A percentile compares a stretch with the other conserved stretches of the same genome.
phyloP scores from a whole-genome alignment of 1,140 invertebrate species.

The Platorchestia sp. region DNA sequence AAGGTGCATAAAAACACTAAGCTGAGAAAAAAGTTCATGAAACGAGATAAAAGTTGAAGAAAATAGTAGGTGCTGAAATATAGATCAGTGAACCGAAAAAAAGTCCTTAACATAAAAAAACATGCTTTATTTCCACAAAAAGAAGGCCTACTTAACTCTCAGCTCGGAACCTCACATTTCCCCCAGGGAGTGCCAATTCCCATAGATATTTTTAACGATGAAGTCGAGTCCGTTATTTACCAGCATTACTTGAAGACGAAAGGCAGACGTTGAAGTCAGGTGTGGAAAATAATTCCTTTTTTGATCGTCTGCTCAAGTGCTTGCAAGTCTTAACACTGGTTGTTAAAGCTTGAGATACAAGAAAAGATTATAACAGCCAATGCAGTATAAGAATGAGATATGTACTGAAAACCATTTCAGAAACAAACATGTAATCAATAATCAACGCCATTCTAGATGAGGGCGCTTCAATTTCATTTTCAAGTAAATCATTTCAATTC shows the following conservation, averaged over 20 bases:
- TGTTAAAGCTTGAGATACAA: background rate
- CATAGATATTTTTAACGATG: too few species aligned
- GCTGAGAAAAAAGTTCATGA: too few species aligned
- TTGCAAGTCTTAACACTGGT: background rate
- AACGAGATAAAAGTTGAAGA: too few species aligned
- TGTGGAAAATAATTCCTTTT: background rate
- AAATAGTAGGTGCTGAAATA: too few species aligned
- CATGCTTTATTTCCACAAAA: too few species aligned
- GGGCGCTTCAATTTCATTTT: background rate
- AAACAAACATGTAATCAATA: background rate
- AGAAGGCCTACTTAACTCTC: too few species aligned
- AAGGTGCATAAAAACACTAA: too few species aligned
- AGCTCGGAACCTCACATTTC: too few species aligned
- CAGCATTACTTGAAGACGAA: background rate
- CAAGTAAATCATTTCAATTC: background rate
- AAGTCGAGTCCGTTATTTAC: too few species aligned
- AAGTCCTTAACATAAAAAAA: too few species aligned
- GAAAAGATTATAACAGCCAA: background rate
- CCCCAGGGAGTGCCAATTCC: too few species aligned
- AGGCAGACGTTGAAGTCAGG: background rate
- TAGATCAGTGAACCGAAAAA: too few species aligned
- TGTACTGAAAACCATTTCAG: background rate
- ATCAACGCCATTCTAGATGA: background rate
- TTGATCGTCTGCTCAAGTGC: background rate
- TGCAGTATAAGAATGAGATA: background rate